Base-by-base conservation (phyloP, 2,797 vertebrate genomes). In the Semotilus atromaculatus region DNA sequence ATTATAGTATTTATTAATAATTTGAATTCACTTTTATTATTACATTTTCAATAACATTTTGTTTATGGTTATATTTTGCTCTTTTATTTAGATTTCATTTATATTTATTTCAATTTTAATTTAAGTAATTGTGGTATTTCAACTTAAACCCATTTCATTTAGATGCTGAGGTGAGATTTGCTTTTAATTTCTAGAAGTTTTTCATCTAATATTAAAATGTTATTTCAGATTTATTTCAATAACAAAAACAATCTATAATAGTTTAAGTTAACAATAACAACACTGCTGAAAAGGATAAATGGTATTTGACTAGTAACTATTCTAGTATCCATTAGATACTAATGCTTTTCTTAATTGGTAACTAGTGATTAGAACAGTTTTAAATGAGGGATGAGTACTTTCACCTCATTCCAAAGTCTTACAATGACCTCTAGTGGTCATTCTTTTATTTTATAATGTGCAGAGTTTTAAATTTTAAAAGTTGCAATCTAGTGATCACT, bases 341-440 rank as follows among this genome's bases (percentile, higher is more conserved):
- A n/a, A 40, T 40, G 10, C 0, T 70, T 11, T 14, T 14, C n/a
- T 36, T 0, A 48, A 5, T 70, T 40, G n/a, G 10, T 73, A 19
- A 72, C 11, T 45, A 4, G 29, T 29, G 7, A 67, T 21, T 36
- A 36, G 34, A 36, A 23, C 3, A 36, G 31, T 71, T 43, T 43
- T 16, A 43, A 26, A 71, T 40, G 11, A n/a, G 16, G 62, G 6
- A 19, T 34, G 31, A 40, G 21, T 5, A 68, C 10, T 18, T 7
- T 36, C 13, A 19, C 71, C 36, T 55, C 18, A 60, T 7, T 9
- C 29, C 21, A 31, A 31, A 23, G 3, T 55, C 2, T 34, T 51
- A 74, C 31, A 88, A n/a, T 34, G 82, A n/a, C 82, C 71, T 62
- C 76, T 83, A 36, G 36, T 76, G 83, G 36, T 2, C 31, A 19